Evolutionary conservation across 2,888 invertebrate species (phyloP).

Genomic region (Hoplodrina blanda): DNA sequence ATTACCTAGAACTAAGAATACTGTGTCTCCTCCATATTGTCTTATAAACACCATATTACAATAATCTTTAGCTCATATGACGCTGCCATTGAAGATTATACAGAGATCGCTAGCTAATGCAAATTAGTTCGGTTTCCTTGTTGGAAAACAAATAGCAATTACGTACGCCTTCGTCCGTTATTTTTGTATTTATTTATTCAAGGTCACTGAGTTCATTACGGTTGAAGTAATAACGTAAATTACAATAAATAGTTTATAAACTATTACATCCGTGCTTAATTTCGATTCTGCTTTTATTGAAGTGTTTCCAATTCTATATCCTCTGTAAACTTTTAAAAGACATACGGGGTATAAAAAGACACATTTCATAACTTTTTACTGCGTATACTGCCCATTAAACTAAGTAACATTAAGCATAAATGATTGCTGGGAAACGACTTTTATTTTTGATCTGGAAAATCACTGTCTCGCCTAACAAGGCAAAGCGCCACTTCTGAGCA

Average conservation of each 20-base stretch:
- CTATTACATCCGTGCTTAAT: not conserved
- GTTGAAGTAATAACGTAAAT: slow-evolving; percentile 22
- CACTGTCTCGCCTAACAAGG: no score
- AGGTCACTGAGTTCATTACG: slow-evolving; percentile 36
- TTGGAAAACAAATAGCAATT: slow-evolving; percentile 53
- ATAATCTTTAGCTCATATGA: slow-evolving; percentile 29
- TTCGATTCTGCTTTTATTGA: not conserved
- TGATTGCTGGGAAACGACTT: no score
- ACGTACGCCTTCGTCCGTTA: slow-evolving; percentile 47
- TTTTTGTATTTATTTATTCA: slow-evolving; percentile 47
- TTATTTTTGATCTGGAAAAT: no score
- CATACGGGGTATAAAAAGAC: no score
- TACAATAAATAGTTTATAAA: not conserved
- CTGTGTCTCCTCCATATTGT: slow-evolving; percentile 37
- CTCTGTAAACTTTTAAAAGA: not conserved
- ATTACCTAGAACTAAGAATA: slow-evolving; percentile 37
- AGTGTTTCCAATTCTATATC: not conserved
- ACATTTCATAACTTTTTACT: no score
- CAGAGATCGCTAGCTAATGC: slow-evolving; percentile 50
- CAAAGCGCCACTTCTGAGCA: no score
- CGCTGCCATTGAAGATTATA: slow-evolving; percentile 38
- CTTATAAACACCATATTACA: slow-evolving; percentile 31
- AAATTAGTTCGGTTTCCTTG: slow-evolving; percentile 58
- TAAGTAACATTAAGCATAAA: no score
- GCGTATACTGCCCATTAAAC: no score